Percentiles rank a stretch among this genome's conserved stretches.
phyloP scores from a whole-genome alignment of 2,888 invertebrate genomes.

The Diarsia dahlii region DNA sequence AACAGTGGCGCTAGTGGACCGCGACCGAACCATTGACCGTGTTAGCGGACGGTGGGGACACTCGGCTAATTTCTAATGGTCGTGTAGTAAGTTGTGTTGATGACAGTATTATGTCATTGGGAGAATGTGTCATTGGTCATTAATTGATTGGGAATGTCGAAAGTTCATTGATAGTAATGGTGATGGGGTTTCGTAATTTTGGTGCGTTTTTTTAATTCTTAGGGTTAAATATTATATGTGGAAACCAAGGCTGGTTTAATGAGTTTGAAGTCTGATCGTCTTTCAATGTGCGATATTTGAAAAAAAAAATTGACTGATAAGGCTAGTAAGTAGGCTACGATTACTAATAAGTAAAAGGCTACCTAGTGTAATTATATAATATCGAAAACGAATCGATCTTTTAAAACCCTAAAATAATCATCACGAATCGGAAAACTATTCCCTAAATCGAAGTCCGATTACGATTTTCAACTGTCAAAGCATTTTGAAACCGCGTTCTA shows the following conservation, averaged over 20 bases:
- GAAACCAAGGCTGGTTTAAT: not conserved
- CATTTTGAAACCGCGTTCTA: slow-evolving; percentile 5
- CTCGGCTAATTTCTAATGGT: slow-evolving; percentile 53
- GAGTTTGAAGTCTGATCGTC: not conserved
- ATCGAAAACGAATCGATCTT: not conserved
- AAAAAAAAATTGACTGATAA: too few relatives aligned
- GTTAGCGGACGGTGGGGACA: slow-evolving; percentile 39
- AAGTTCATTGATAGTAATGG: not conserved
- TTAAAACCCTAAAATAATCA: not conserved
- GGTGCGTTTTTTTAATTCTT: not conserved
- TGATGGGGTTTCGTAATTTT: not conserved
- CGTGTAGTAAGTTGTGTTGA: slow-evolving; percentile 27
- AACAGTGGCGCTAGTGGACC: slow-evolving; percentile 53
- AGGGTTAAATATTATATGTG: not conserved
- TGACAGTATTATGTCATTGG: slow-evolving; percentile 30
- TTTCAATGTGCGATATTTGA: not conserved
- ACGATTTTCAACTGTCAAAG: not conserved
- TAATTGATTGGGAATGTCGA: slow-evolving; percentile 10
- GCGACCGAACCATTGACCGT: slow-evolving; percentile 56
- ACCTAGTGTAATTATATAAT: too few relatives aligned
- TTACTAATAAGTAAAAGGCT: too few relatives aligned
- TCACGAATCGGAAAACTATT: not conserved
- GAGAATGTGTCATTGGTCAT: not conserved
- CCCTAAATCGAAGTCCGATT: not conserved
- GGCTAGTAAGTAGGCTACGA: too few relatives aligned